Evolutionary conservation across 35 echinoderm and acorn worm species (phyloP).

Genomic region (Patiria miniata): DNA sequence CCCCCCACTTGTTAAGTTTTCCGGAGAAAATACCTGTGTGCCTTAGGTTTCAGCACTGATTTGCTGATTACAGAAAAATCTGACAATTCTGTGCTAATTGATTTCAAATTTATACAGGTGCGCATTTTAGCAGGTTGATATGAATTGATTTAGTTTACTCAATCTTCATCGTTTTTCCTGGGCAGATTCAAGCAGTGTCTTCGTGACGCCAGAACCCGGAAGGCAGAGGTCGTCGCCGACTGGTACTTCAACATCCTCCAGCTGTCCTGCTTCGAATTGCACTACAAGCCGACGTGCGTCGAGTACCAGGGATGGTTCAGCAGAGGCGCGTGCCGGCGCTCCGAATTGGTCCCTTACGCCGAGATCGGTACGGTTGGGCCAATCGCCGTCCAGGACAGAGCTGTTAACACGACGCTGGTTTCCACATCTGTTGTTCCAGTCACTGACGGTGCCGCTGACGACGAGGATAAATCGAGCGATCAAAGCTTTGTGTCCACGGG

Average conservation of each 20-base stretch:
- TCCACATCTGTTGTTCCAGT: background rate
- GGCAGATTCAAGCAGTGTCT: conserved; percentile 50
- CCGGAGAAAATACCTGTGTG: too few species aligned
- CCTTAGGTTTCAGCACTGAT: too few species aligned
- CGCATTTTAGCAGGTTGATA: too few species aligned
- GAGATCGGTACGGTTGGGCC: background rate
- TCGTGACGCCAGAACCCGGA: background rate
- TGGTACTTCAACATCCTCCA: conserved; percentile 49
- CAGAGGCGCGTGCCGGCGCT: background rate
- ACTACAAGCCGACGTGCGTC: conserved; percentile 18
- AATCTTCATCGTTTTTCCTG: too few species aligned
- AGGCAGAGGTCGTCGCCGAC: conserved; percentile 5
- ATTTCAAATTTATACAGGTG: too few species aligned
- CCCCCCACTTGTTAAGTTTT: too few species aligned
- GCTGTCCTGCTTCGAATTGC: conserved; percentile 35
- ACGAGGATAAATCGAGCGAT: too few species aligned
- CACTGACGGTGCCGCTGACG: too few species aligned
- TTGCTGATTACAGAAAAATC: too few species aligned
- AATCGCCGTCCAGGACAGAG: background rate
- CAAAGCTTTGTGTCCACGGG: too few species aligned
- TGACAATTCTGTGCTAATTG: too few species aligned
- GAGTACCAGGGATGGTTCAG: conserved; percentile 21
- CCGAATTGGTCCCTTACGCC: background rate
- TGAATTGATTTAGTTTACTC: too few species aligned
- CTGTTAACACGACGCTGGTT: background rate